Base-by-base conservation (phyloP, 1,140 invertebrate species). In the Trinorchestia longiramus region DNA sequence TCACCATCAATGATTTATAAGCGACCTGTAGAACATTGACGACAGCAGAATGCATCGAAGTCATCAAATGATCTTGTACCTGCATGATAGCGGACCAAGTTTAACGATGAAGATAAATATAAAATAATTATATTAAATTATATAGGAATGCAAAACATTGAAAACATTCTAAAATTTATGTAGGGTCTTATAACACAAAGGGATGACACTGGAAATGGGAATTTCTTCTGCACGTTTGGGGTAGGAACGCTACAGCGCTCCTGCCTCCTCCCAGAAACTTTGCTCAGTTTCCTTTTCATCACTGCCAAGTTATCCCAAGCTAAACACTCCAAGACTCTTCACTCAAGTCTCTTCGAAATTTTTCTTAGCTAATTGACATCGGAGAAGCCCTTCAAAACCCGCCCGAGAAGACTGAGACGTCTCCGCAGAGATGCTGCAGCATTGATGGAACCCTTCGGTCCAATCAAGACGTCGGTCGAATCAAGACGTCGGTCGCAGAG, bases 331-430 rank as follows among this genome's bases (percentile, higher is more conserved):
- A 45, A 94, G 92, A 19, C 92, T 94, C 92, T 94, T 94, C 92
- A 40, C 92, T 94, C 92, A 94, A 94, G 92, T 43, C 43, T 47
- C 92, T 94, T 94, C 40, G 40, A 94, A 94, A 44, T 94, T 94
- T 94, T 94, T 94, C 92, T 94, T 94, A 47, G 92, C 19, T 94
- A 94, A 94, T 45, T 94, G 92, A 94, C 92, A 94, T 94, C 44
- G 44, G 92, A 44, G 92, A 94, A 42, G 92, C 92, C 19, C 43
- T 45, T 44, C 92, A n/a, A 94, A 94, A 94, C 11, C 43, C 40
- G 41, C 92, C 40, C 19, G 44, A 36, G 43, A 94, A 45, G 88
- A 77, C 36, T 19, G 6, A 88, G 87, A 88, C 87, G 87, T 6
- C 11, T 15, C 87, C 87, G 87, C n/a, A n/a, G n/a, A n/a, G n/a